Percentiles rank a stretch among this genome's conserved stretches.
Conservation (phyloP, 2,888 invertebrate species). For the Dioctria linearis region DNA sequence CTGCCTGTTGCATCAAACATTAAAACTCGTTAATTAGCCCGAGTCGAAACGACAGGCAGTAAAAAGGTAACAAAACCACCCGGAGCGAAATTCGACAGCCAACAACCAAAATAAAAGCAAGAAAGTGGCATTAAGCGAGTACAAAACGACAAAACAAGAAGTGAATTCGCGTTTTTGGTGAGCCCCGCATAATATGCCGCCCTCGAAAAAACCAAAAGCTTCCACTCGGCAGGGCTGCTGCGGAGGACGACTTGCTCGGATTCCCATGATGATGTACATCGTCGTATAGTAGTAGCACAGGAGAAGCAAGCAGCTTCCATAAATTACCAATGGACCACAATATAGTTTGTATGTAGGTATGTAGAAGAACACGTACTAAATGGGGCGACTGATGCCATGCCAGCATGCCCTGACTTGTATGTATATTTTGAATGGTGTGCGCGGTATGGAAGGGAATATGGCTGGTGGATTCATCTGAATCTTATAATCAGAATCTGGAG, state of each 20-base stretch:
- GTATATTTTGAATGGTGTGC: too few relatives aligned
- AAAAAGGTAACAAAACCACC: constrained; percentile 41
- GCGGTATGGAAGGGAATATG: too few relatives aligned
- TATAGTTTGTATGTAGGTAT: neutral
- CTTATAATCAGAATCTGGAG: too few relatives aligned
- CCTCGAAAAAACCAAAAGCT: constrained; percentile 21
- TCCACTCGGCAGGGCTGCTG: neutral
- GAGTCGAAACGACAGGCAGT: constrained; percentile 44
- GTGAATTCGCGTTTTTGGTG: constrained; percentile 22
- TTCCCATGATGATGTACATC: constrained; percentile 11
- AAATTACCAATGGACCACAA: constrained; percentile 38
- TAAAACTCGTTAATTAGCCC: constrained; percentile 45
- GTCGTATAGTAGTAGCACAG: neutral
- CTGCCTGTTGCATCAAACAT: constrained; percentile 43
- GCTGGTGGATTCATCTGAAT: too few relatives aligned
- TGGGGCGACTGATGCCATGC: too few relatives aligned
- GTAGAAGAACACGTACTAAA: too few relatives aligned
- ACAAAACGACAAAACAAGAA: constrained; percentile 34
- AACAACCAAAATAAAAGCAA: constrained; percentile 35
- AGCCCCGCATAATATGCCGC: constrained; percentile 9
- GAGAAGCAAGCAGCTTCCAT: constrained; percentile 16
- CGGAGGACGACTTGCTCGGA: neutral
- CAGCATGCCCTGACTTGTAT: too few relatives aligned
- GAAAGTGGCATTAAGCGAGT: constrained; percentile 38
- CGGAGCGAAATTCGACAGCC: constrained; percentile 42